Conservation (phyloP, 2,888 invertebrate genomes). For the Sympetrum striolatum region DNA sequence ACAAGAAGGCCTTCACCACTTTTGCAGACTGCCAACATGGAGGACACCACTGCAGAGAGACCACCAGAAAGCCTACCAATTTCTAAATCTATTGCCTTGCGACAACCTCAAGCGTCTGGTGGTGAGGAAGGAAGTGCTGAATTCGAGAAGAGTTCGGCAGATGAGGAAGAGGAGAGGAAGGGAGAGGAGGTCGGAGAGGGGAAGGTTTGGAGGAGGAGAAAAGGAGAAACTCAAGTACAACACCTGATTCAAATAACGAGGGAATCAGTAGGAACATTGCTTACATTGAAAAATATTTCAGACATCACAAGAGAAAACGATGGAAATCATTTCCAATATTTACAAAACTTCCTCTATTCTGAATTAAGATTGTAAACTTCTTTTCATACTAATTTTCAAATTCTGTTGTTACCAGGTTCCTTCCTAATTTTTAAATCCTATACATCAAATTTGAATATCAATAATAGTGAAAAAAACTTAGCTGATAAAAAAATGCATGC, state of each 20-base stretch:
- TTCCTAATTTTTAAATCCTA: no score
- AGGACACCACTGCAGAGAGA: conserved; percentile 21
- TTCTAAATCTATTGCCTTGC: conserved; percentile 46
- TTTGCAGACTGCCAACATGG: conserved; percentile 65
- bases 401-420: no score
- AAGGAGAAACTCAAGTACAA: conserved; percentile 38
- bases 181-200: conserved; percentile 56
- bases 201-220: conserved; percentile 26
- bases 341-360: no score
- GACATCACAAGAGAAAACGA: not conserved
- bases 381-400: no score
- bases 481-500: no score
- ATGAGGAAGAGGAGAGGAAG: conserved; percentile 58
- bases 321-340: no score
- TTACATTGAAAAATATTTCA: not conserved
- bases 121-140: conserved; percentile 4
- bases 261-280: conserved; percentile 66
- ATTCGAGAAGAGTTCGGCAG: not conserved
- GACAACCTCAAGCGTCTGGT: not conserved
- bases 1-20: conserved; percentile 67
- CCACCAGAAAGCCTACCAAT: not conserved
- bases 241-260: conserved; percentile 67
- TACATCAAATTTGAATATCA: no score
- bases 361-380: no score
- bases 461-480: no score